phyloP scores from a whole-genome alignment of 2,888 invertebrate genomes.

The Isotomurus palustris region DNA sequence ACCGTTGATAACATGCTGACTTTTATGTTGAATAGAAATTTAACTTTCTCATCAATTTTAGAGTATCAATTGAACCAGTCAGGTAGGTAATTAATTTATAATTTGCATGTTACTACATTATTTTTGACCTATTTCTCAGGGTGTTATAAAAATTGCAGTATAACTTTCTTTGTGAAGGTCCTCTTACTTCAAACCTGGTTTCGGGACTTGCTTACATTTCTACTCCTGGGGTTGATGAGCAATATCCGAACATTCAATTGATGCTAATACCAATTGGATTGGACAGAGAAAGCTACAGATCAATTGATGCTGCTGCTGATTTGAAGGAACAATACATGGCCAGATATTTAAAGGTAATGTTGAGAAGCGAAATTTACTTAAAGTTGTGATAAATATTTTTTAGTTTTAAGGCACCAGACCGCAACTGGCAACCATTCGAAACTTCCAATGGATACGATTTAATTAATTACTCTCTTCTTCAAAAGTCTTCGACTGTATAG shows the following conservation, averaged over 20 bases:
- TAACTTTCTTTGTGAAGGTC: too few relatives aligned
- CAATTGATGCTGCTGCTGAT: not conserved
- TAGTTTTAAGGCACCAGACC: too few relatives aligned
- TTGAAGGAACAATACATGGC: not conserved
- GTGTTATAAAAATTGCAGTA: too few relatives aligned
- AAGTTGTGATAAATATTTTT: too few relatives aligned
- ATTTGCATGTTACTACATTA: not conserved
- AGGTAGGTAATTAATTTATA: not conserved
- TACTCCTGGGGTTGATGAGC: not conserved
- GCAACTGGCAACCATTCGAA: too few relatives aligned
- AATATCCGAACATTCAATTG: constrained; percentile 1
- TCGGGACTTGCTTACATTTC: not conserved
- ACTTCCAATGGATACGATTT: too few relatives aligned
- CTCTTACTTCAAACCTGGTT: not conserved
- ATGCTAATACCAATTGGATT: not conserved
- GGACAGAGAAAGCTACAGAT: not conserved
- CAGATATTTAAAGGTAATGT: not conserved
- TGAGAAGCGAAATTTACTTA: too few relatives aligned
- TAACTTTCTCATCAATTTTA: not conserved
- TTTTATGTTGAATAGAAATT: not conserved
- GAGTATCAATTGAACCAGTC: constrained; percentile 1
- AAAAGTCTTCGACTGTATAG: too few relatives aligned
- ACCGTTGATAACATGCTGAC: not conserved
- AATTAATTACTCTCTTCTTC: too few relatives aligned
- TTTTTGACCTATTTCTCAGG: too few relatives aligned